These are phyloP conservation scores for Aquatica leii DNA, from an alignment of 2,888 invertebrate species.

Conservation along the genomic window DNA sequence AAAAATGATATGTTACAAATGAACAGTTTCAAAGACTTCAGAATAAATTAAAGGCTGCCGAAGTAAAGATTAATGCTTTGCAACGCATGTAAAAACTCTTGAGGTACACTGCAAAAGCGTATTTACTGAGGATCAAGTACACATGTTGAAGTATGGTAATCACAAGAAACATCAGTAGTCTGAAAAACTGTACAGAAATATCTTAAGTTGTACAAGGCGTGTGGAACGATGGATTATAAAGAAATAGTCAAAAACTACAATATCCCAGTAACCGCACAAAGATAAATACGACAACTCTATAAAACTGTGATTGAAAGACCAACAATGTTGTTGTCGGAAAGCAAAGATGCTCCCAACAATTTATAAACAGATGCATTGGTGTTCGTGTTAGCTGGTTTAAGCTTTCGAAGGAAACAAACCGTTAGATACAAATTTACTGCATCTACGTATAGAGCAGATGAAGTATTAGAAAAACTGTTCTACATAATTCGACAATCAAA, in stretches of 20 bases:
- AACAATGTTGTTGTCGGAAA: conserved; percentile 2
- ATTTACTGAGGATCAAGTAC: too few relatives aligned
- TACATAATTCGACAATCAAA: too few relatives aligned
- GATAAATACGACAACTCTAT: conserved; percentile 1
- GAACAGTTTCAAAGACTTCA: too few relatives aligned
- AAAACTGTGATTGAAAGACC: conserved; percentile 1
- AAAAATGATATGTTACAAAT: too few relatives aligned
- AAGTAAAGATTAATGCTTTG: too few relatives aligned
- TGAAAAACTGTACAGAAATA: not conserved
- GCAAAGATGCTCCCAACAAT: not conserved
- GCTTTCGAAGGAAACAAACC: not conserved
- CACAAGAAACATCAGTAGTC: too few relatives aligned
- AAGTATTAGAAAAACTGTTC: too few relatives aligned
- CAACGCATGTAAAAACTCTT: too few relatives aligned
- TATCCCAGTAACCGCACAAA: conserved; percentile 3
- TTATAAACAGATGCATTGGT: not conserved
- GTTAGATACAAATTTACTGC: conserved; percentile 1
- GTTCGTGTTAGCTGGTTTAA: not conserved
- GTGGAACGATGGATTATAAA: too few relatives aligned
- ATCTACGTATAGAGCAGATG: not conserved
- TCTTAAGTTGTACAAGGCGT: conserved; percentile 5
- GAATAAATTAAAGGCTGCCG: too few relatives aligned
- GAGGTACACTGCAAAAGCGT: too few relatives aligned
- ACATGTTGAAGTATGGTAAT: too few relatives aligned
- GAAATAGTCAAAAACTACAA: conserved; percentile 2